Percentiles rank a stretch among this genome's conserved stretches.
Conservation (phyloP, 2,797 vertebrate genomes). For the Hemitrygon akajei region DNA sequence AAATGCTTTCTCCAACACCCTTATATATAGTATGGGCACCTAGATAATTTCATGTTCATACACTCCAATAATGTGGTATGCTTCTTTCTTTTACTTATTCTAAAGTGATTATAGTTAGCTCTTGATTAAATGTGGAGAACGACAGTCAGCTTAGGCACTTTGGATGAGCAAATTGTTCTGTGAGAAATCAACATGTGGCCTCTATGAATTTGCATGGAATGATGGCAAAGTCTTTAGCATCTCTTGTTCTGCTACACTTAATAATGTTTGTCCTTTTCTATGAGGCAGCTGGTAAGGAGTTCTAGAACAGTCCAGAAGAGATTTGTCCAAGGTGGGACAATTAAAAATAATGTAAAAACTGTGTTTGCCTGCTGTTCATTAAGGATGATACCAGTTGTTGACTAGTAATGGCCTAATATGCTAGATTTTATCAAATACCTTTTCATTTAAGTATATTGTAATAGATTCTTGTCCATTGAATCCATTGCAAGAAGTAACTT, state of each 20-base stretch:
- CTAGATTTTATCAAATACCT: neutral
- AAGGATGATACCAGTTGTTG: neutral
- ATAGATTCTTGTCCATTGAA: neutral
- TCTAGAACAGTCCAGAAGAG: neutral
- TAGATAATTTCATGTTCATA: neutral
- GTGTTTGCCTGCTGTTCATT: neutral
- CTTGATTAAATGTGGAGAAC: neutral
- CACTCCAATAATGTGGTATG: neutral
- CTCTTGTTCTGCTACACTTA: neutral
- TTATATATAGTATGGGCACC: neutral
- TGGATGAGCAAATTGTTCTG: neutral
- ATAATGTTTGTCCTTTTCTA: neutral
- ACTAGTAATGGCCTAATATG: neutral
- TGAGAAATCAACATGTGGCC: neutral
- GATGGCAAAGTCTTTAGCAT: neutral
- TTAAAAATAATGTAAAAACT: neutral
- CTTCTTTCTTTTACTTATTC: neutral
- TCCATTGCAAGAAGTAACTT: neutral
- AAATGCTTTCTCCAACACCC: neutral
- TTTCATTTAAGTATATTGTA: neutral
- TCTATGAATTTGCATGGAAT: neutral
- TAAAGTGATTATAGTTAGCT: neutral
- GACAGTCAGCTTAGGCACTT: neutral
- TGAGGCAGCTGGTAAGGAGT: neutral
- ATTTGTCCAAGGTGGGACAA: neutral